Base-by-base conservation (phyloP, 2,797 vertebrate species). In the Poliocrania exsul region DNA sequence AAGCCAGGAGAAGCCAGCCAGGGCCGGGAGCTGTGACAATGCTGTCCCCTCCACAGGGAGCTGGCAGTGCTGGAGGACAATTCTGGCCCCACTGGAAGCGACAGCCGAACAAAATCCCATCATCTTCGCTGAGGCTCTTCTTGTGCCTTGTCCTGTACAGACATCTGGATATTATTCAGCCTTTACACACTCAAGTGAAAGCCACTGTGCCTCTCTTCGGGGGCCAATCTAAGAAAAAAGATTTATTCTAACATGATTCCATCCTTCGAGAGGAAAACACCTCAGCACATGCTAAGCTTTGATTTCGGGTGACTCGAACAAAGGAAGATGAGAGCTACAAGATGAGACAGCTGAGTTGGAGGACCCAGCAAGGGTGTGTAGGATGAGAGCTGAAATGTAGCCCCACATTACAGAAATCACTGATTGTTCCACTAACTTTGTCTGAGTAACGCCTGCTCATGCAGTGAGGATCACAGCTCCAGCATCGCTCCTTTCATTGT, bases 71-170 rank as follows among this genome's bases (percentile, higher is more conserved):
- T 26, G 19, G 31, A 3, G 18, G 61, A 7, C 17, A 28, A 25
- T 31, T 93, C 51, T 81, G 51, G 17, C 11, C 17, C 31, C 23
- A 2, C 9, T 65, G 50, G 40, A 81, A 46, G 15, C 0, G 3
- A 12, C 5, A 12, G 19, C 10, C 71, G 38, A 66, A 44, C 13
- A 53, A 70, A 84, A 42, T 40, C 35, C 29, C 21, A 14, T 33
- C 31, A 23, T 23, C 16, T 18, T 54, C 38, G 1, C 31, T 5
- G 13, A 37, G 35, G 9, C 6, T 31, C 8, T 21, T 29, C 37
- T 1, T 0, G 31, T 13, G 17, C 28, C 28, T 35, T 2, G 0
- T 29, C 25, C 69, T 54, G 0, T 9, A 4, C 23, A 6, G 37
- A 5, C 13, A 14, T 12, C 49, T 67, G 57, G 50, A 1, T 40